phyloP scores from a whole-genome alignment of 2,113 vertebrate species.

The Xiphophorus maculatus region DNA sequence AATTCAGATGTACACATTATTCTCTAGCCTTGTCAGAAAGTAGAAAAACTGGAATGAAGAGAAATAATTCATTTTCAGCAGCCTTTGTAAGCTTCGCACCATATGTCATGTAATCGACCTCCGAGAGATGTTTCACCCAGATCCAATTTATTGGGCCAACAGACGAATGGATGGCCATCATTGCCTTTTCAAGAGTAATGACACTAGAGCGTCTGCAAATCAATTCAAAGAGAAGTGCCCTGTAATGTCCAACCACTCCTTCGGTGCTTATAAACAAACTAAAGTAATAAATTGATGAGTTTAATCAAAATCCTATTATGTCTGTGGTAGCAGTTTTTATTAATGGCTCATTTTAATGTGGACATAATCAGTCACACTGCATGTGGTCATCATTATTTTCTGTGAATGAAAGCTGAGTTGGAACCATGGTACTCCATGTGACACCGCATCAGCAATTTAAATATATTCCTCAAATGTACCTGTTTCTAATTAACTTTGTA shows the following conservation, averaged over 20 bases:
- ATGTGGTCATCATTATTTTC: neutral
- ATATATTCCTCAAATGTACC: neutral
- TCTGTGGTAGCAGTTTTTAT: neutral
- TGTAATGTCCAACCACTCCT: neutral
- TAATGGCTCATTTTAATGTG: neutral
- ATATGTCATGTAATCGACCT: neutral
- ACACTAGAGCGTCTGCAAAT: neutral
- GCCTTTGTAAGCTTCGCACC: neutral
- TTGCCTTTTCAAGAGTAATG: neutral
- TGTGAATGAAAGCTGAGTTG: neutral
- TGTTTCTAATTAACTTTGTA: neutral
- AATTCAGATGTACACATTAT: neutral
- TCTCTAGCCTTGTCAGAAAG: neutral
- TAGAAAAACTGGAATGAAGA: neutral
- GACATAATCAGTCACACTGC: neutral
- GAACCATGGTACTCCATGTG: neutral
- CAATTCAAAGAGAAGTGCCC: neutral
- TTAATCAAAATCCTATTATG: neutral
- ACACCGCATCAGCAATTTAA: neutral
- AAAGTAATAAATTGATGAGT: neutral
- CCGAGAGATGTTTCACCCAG: neutral
- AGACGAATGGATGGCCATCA: neutral
- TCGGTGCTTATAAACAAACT: neutral
- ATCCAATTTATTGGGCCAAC: neutral
- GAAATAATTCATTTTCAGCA: neutral